phyloP scores from a whole-genome alignment of 2,113 vertebrate genomes.

The Montifringilla adamsi region DNA sequence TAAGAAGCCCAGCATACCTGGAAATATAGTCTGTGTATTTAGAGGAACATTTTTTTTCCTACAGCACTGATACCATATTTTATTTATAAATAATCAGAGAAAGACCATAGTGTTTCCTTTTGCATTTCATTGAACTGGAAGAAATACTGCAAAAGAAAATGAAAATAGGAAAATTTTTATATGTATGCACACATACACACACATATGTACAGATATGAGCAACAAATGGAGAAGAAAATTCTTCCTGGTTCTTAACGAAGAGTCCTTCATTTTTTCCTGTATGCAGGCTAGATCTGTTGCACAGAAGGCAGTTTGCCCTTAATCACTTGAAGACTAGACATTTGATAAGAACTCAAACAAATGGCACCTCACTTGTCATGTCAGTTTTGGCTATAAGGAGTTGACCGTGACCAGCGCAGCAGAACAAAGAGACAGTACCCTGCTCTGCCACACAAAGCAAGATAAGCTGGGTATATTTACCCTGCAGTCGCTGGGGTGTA shows the following conservation, averaged over 20 bases:
- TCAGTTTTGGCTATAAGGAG: conserved; percentile 51
- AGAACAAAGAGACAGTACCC: conserved; percentile 26
- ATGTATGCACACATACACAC: too few species aligned
- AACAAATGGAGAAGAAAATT: neutral
- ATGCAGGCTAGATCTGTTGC: neutral
- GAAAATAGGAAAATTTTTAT: neutral
- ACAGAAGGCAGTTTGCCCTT: conserved; percentile 25
- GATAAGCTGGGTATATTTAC: conserved; percentile 62
- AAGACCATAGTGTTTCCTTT: neutral
- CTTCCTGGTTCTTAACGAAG: neutral
- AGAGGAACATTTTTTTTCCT: neutral
- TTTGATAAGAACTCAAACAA: conserved; percentile 63
- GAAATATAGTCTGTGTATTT: neutral
- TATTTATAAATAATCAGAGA: neutral
- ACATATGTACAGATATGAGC: neutral
- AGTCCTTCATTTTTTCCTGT: neutral
- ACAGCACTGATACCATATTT: neutral
- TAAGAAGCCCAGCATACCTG: neutral
- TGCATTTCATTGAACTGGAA: neutral
- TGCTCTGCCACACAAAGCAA: neutral
- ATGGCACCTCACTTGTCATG: conserved; percentile 22
- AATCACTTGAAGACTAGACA: conserved; percentile 32
- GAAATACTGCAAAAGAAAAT: neutral
- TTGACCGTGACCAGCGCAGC: conserved; percentile 54
- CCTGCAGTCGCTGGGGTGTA: neutral